Evolutionary conservation across 2,888 invertebrate species (phyloP), one percentile per base, ranked within the genome.

Genomic region (Leptinotarsa juncta): DNA sequence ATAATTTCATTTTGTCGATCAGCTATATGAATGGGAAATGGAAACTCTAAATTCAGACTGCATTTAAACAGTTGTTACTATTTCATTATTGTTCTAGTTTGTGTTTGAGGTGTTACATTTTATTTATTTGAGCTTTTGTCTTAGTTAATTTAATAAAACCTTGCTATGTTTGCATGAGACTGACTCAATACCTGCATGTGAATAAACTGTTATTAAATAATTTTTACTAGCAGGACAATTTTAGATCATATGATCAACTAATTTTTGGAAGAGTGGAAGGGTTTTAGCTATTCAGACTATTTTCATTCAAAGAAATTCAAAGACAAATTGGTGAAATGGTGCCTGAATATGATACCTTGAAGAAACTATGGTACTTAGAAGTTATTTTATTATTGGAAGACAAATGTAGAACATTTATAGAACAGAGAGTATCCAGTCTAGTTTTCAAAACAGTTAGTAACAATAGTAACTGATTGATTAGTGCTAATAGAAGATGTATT

Each of bases 231-330:
- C 42, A 42, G 42, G 42, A 42, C 10, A 42, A 42, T 42, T 42
- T 42, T 42, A 10, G 32, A 42, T 42, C 32, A 42, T n/a, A 5
- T n/a, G 16, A 51, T 16, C 51, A 51, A 51, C 51, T n/a, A 51
- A 15, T 53, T 18, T 53, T 18, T 18, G 12, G 5, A n/a, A 53
- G n/a, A 53, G n/a, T 51, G 16, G 16, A 53, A 53, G 15, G 16
- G 42, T 42, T 42, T 42, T 42, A 42, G 3, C 10, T 3, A 42
- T 42, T 10, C 42, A 10, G 42, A 42, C 42, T 42, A 3, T 32
- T 42, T 42, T 42, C 42, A 42, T 53, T 53, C 53, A 53, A 53
- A 53, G n/a, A 53, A 53, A 53, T 53, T 53, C 53, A 53, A 18
- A 18, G 42, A 42, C 42, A 42, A 42, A 42, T 42, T 42, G 42